These are phyloP conservation scores for Engystomops pustulosus DNA, from an alignment of 2,113 vertebrate species.

Conservation along the genomic window DNA sequence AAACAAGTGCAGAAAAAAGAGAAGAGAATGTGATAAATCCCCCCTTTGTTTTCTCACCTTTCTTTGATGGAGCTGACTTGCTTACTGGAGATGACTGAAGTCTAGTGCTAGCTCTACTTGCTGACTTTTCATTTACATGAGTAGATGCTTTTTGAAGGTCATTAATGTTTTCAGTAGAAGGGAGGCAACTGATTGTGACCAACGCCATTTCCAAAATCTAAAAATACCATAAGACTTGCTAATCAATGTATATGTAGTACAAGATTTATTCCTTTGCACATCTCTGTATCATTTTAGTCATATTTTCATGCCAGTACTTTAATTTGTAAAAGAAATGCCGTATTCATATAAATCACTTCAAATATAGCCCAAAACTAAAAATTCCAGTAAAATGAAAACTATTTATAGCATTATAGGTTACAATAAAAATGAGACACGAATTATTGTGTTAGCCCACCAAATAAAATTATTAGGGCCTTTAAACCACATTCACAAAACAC, in stretches of 20 bases:
- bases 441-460: no score
- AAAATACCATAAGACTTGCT: neutral
- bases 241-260: neutral
- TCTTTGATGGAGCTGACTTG: slow-evolving; percentile 24
- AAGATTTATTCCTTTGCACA: neutral
- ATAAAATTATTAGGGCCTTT: no score
- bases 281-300: neutral
- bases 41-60: slow-evolving; percentile 9
- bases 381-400: no score
- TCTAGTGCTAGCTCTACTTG: slow-evolving; percentile 17
- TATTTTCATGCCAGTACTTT: neutral
- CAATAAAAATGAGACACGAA: no score
- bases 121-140: slow-evolving; percentile 17
- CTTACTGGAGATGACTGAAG: slow-evolving; percentile 8
- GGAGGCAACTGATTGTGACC: slow-evolving; percentile 48
- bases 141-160: slow-evolving; percentile 24
- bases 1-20: no score
- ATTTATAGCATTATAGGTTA: no score
- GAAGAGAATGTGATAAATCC: no score
- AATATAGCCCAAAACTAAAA: no score
- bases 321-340: no score
- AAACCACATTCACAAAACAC: neutral
- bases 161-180: slow-evolving; percentile 29
- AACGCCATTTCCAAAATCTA: slow-evolving; percentile 59
- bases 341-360: no score